Evolutionary conservation across 2,113 vertebrate species (phyloP), one percentile per base, ranked within the genome.

Genomic region (Forbesichthys papilliferus): DNA sequence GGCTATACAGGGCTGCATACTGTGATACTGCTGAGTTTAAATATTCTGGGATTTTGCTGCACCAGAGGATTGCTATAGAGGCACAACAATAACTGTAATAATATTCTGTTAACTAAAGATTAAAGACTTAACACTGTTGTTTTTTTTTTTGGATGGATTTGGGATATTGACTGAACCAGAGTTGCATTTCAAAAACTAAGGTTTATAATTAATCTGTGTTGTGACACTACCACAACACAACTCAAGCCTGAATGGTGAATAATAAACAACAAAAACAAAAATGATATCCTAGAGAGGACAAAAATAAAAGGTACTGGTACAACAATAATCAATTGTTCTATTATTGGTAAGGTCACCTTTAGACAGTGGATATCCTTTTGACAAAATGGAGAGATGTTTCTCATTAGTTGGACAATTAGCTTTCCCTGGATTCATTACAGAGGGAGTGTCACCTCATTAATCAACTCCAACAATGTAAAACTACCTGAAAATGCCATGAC

Each of bases 351-450:
- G 88, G 86, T 87, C 75, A 85, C 86, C 83, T 88, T 84, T 69
- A 71, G 72, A 84, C 80, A 88, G 59, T 72, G 69, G 79, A 86
- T 78, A 82, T 84, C 82, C 86, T 83, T 84, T 77, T 84, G 77
- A 89, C 81, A 86, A 85, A 88, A 84, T 82, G 36, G 62, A 84
- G 81, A 86, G 79, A 86, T 85, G 81, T 85, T 88, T 87, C 86
- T 85, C 85, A 87, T 90, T 90, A 91, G 88, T 82, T 82, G 77
- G 73, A 87, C 84, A 89, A 87, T 89, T 87, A 89, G 76, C 80
- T 79, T 71, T 69, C 75, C 81, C 71, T 85, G 83, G 85, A 82
- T 90, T 87, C 89, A 86, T 88, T 88, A 88, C 71, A 42, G 66
- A 53, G 74, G 42, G 71, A 58, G 75, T 84, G 83, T 84, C 83